phyloP scores from a whole-genome alignment of 2,888 invertebrate genomes.

The Chaitophorus viminalis region DNA sequence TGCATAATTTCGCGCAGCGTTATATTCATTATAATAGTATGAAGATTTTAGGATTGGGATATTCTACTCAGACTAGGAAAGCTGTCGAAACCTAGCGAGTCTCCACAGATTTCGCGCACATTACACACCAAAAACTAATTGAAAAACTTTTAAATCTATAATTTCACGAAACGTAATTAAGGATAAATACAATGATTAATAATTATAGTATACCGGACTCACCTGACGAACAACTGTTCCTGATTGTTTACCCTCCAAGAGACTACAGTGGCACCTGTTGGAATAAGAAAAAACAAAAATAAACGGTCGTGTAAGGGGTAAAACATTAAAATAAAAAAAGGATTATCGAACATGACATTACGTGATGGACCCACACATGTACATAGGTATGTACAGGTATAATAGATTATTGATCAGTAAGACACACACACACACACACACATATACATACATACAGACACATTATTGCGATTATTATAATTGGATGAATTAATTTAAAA shows the following conservation, averaged over 20 bases:
- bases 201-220: not conserved
- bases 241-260: conserved; percentile 97
- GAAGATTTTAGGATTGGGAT: too few species aligned
- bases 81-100: too few species aligned
- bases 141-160: too few species aligned
- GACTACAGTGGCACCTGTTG: conserved; percentile 92
- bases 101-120: too few species aligned
- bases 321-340: not conserved
- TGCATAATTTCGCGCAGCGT: too few species aligned
- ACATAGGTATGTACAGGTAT: too few species aligned
- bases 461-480: not conserved
- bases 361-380: too few species aligned
- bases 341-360: not conserved
- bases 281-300: conserved; percentile 64
- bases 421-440: not conserved
- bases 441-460: not conserved
- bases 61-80: too few species aligned
- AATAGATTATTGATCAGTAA: not conserved
- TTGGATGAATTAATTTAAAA: not conserved
- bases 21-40: too few species aligned
- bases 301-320: not conserved
- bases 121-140: too few species aligned
- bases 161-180: too few species aligned
- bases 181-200: too few species aligned
- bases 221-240: conserved; percentile 79